These are phyloP conservation scores for Machimus rusticus DNA, from an alignment of 2,888 invertebrate species.

Conservation along the genomic window DNA sequence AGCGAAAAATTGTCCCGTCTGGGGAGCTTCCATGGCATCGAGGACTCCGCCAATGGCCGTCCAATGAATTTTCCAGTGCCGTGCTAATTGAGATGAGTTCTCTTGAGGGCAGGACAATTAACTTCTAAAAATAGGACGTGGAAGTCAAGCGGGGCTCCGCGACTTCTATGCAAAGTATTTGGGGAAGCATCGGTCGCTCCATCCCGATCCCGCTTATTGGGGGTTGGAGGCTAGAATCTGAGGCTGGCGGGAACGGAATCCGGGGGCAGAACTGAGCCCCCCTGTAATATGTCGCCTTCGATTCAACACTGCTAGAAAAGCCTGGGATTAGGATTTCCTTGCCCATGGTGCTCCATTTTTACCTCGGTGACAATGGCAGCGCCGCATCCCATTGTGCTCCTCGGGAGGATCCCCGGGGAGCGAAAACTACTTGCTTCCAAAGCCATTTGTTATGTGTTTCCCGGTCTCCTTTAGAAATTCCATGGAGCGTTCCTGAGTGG, in stretches of 20 bases:
- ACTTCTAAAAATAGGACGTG: slow-evolving; percentile 6
- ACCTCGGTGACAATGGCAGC: not conserved
- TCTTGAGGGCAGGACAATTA: not conserved
- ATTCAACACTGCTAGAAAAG: not conserved
- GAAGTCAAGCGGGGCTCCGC: not conserved
- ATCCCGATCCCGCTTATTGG: not conserved
- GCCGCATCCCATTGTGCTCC: not conserved
- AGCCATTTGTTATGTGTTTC: slow-evolving; percentile 3
- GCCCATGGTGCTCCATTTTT: not conserved
- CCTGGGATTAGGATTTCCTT: not conserved
- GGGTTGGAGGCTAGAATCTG: not conserved
- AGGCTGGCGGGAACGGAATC: not conserved
- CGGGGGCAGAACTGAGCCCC: not conserved
- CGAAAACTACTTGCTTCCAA: not conserved
- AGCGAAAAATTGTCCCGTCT: not conserved
- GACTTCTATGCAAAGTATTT: not conserved
- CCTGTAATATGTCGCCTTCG: not conserved
- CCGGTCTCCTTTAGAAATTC: not conserved
- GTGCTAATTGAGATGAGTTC: slow-evolving; percentile 11
- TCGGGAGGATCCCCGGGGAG: not conserved
- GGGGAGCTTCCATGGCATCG: not conserved
- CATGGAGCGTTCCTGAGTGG: not conserved
- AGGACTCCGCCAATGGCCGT: not conserved
- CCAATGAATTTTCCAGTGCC: not conserved
- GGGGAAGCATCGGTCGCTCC: not conserved